phyloP scores from a whole-genome alignment of 2,888 invertebrate species.

The Sarcophaga caerulescens region DNA sequence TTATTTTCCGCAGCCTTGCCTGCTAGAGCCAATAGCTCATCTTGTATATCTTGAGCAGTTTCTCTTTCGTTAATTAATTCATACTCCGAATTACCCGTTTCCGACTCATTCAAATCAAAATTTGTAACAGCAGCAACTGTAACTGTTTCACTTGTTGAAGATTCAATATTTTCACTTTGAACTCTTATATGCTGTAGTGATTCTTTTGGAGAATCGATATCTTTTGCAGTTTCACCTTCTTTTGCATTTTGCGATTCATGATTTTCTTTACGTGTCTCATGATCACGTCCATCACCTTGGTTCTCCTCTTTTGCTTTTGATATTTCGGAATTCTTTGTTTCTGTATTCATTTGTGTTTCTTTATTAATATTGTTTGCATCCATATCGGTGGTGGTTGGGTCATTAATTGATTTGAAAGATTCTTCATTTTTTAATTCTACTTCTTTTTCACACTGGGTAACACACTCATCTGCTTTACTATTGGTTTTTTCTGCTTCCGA shows the following conservation, averaged over 20 bases:
- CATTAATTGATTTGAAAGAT: too few relatives aligned
- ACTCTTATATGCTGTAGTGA: neutral
- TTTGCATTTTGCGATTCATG: conserved; percentile 13
- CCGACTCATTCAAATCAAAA: neutral
- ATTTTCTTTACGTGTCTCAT: neutral
- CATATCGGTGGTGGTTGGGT: too few relatives aligned
- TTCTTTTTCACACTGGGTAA: too few relatives aligned
- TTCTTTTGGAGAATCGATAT: neutral
- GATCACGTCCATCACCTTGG: neutral
- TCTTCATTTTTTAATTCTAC: too few relatives aligned
- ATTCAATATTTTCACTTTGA: neutral
- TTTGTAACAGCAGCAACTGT: too few relatives aligned
- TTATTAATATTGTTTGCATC: too few relatives aligned
- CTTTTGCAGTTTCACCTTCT: neutral
- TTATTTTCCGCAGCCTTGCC: conserved; percentile 60
- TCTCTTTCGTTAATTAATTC: conserved; percentile 24
- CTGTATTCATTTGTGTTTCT: too few relatives aligned
- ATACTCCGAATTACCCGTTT: conserved; percentile 11
- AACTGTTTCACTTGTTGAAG: neutral
- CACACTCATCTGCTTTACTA: neutral
- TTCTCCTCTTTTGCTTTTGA: neutral
- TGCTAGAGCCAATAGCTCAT: conserved; percentile 63
- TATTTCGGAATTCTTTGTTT: neutral
- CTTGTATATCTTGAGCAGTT: conserved; percentile 51
- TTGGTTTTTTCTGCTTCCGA: neutral